Base-by-base conservation (phyloP, 2,888 invertebrate genomes). In the Hirtodrosophila alboralis region DNA sequence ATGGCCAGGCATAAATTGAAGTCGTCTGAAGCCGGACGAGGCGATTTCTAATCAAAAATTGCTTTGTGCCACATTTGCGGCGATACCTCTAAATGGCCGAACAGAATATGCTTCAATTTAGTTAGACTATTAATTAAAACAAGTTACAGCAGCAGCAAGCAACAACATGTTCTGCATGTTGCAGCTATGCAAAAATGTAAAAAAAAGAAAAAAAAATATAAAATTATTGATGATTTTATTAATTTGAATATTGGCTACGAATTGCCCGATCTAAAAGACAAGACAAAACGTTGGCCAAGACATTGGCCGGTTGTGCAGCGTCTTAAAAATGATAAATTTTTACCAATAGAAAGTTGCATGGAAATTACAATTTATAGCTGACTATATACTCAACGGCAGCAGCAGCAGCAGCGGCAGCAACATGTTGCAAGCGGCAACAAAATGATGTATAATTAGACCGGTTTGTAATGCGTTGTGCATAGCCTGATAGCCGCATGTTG, bases 361-460 rank as follows among this genome's bases (percentile, higher is more conserved):
- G 83, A 81, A 78, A 85, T 85, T 86, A 83, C 85, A 85, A 85
- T 85, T 87, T 87, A 85, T 85, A 63, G 79, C 80, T 59, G 52
- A n/a, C n/a, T n/a, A n/a, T n/a, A n/a, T 44, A 64, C 40, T 71
- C 53, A 48, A 56, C 66, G 28, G 56, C 60, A 30, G 75, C 84
- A 79, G 75, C 84, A 85, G n/a, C n/a, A n/a, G n/a, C 53, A 48
- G 53, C 66, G 28, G 56, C 60, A 30, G 75, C 84, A 79, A 79
- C 84, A 85, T 83, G 86, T 79, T 70, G 86, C 76, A 75, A 73
- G 65, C 44, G 33, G 58, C 75, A 77, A 71, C 75, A 85, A 87
- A 87, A 86, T 80, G 87, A 87, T n/a, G 86, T 86, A 87, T 86
- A 86, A 86, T 86, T 86, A 87, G 88, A 78, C 86, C 83, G 88